Base-by-base conservation (phyloP, 2,113 vertebrate species). In the Notarius quadriscutis region DNA sequence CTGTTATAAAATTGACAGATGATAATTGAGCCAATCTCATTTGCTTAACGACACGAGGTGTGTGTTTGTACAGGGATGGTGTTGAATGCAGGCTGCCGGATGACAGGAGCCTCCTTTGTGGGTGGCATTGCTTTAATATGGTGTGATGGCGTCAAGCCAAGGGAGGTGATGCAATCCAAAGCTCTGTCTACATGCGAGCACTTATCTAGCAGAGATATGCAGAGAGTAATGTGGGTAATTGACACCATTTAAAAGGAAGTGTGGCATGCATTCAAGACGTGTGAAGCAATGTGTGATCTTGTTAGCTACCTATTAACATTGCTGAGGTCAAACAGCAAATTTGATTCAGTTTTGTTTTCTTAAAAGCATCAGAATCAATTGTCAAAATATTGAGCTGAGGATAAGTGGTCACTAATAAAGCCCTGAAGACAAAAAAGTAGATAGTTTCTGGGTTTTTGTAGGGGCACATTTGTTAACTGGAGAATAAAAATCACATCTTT, bases 1-100 rank as follows among this genome's bases (percentile, higher is more conserved):
- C 88, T 82, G 57, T 88, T 82, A 62, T 1, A 72, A 62, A 90
- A 87, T 84, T 90, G 83, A 89, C 89, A 87, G 88, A 87, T 20
- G 57, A 86, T 91, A 93, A 94, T 91, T 92, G 91, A 89, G 92
- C 87, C 92, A 91, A 91, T 92, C 84, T 85, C 91, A 92, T 92
- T 92, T 77, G 77, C 62, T 81, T 89, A 86, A 86, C 2, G 48
- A 63, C 71, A 18, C 65, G 78, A 88, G 87, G 80, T 78, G 81
- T 86, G 80, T 57, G 51, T 89, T 79, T 71, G 69, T 85, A 81
- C 30, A 60, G 87, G 83, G 67, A 17, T 7, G 78, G 65, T 67
- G 27, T 72, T 57, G 55, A 86, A 88, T 79, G 81, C 30, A 87
- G 60, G 51, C 84, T 88, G 65, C 50, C 27, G 27, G 58, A 81